A percentile compares a stretch with the other conserved stretches of the same genome.
Conservation (phyloP, 2,797 vertebrate species). For the Iguana delicatissima region DNA sequence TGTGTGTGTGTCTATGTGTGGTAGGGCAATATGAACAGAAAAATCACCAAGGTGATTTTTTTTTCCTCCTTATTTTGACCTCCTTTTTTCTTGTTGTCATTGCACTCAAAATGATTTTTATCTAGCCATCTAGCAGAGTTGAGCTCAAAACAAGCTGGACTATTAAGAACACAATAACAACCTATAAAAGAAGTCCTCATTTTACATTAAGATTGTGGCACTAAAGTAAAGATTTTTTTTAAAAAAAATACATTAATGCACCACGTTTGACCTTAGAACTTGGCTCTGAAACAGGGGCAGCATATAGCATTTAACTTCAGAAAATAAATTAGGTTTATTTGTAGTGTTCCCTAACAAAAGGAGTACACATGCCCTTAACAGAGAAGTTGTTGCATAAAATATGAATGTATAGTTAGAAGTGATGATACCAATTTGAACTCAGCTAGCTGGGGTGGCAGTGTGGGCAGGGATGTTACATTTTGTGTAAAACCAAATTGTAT, state of each 20-base stretch:
- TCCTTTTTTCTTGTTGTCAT: constrained; percentile 75
- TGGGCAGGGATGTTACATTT: neutral
- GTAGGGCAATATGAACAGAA: constrained; percentile 80
- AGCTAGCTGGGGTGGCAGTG: neutral
- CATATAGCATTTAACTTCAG: constrained; percentile 12
- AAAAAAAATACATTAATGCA: constrained; percentile 19
- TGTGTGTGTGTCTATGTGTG: neutral
- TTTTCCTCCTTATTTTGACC: constrained; percentile 78
- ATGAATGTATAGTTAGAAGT: constrained; percentile 12
- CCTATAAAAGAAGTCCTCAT: constrained; percentile 42
- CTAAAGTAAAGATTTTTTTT: constrained; percentile 32
- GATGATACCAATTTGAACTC: constrained; percentile 9
- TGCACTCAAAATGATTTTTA: constrained; percentile 78
- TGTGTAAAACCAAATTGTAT: neutral
- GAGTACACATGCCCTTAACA: neutral
- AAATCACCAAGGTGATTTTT: constrained; percentile 77
- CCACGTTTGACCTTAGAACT: constrained; percentile 33
- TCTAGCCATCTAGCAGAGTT: constrained; percentile 37
- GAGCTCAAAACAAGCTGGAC: constrained; percentile 41
- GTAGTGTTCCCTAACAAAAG: constrained; percentile 49
- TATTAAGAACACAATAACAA: neutral
- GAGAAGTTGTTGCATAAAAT: constrained; percentile 26
- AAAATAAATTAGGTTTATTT: constrained; percentile 36
- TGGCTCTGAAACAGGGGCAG: constrained; percentile 6
- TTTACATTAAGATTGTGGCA: constrained; percentile 47